phyloP scores from a whole-genome alignment of 1,140 invertebrate species.

The Drosophila mojavensis region DNA sequence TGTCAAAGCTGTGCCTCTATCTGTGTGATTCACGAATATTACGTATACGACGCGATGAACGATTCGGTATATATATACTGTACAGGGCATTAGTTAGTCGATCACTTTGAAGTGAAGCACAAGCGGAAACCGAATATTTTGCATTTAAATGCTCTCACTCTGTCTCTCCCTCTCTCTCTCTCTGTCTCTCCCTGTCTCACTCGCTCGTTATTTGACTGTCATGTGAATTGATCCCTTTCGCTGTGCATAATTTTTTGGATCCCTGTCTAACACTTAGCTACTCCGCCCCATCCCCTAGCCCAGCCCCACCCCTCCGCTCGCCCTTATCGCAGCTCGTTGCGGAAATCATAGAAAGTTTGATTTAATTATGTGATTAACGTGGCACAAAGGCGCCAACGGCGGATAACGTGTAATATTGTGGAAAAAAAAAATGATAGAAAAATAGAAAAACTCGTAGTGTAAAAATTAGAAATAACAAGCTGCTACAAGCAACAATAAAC shows the following conservation, averaged over 20 bases:
- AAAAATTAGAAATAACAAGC: conserved; percentile 79
- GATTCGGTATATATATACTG: background rate
- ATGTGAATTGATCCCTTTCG: conserved; percentile 37
- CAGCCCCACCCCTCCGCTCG: background rate
- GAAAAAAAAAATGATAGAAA: conserved; percentile 19
- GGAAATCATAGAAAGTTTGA: conserved; percentile 80
- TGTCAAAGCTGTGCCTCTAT: background rate
- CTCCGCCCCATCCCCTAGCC: background rate
- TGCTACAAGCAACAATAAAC: conserved; percentile 41
- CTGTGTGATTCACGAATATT: conserved; percentile 38
- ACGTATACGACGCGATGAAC: conserved; percentile 33
- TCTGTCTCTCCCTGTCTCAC: background rate
- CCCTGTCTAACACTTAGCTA: conserved; percentile 12
- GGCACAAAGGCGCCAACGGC: conserved; percentile 66
- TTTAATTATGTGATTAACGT: conserved; percentile 82
- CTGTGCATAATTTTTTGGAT: conserved; percentile 13
- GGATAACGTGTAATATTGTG: conserved; percentile 56
- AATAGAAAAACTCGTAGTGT: conserved; percentile 44
- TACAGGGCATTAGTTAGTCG: background rate
- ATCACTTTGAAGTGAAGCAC: background rate
- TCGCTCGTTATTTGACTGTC: background rate
- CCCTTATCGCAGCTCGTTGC: conserved; percentile 21
- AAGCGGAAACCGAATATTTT: background rate
- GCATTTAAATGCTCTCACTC: background rate
- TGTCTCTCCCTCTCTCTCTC: background rate